These are phyloP conservation scores for Bombus picipes DNA, from an alignment of 1,140 invertebrate genomes.

Conservation along the genomic window DNA sequence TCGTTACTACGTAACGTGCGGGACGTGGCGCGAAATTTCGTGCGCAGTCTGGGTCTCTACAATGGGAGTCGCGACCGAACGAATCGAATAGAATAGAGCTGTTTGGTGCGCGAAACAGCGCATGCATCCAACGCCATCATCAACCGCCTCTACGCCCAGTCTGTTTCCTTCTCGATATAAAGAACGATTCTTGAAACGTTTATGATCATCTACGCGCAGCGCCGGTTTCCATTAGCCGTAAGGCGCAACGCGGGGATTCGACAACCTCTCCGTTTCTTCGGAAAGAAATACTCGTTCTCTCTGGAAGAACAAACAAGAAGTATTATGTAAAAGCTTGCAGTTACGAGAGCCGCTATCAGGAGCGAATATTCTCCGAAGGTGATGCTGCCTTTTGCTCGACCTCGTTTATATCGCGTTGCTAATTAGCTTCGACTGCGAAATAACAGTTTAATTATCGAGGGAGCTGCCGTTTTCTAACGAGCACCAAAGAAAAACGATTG, in stretches of 20 bases:
- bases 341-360: too few relatives aligned
- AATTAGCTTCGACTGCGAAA: slow-evolving; percentile 30
- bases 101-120: slow-evolving; percentile 67
- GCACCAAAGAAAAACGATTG: background rate
- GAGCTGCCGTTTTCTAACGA: slow-evolving; percentile 12
- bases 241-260: background rate
- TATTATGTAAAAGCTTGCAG: background rate
- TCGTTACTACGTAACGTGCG: background rate
- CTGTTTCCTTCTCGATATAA: background rate
- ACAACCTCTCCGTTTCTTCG: background rate
- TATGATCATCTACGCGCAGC: background rate
- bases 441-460: slow-evolving; percentile 45
- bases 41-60: slow-evolving; percentile 64
- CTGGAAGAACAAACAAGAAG: background rate
- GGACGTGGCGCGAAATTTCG: slow-evolving; percentile 68
- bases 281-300: background rate
- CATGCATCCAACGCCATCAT: background rate
- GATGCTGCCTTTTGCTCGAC: background rate
- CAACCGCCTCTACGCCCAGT: background rate
- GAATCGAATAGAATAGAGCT: slow-evolving; percentile 68
- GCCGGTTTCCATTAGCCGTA: background rate
- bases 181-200: background rate
- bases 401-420: slow-evolving; percentile 29
- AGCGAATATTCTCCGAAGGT: background rate
- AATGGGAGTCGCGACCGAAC: slow-evolving; percentile 67